These are phyloP conservation scores for Leptinotarsa texana DNA, from an alignment of 1,140 invertebrate genomes.

Conservation along the genomic window DNA sequence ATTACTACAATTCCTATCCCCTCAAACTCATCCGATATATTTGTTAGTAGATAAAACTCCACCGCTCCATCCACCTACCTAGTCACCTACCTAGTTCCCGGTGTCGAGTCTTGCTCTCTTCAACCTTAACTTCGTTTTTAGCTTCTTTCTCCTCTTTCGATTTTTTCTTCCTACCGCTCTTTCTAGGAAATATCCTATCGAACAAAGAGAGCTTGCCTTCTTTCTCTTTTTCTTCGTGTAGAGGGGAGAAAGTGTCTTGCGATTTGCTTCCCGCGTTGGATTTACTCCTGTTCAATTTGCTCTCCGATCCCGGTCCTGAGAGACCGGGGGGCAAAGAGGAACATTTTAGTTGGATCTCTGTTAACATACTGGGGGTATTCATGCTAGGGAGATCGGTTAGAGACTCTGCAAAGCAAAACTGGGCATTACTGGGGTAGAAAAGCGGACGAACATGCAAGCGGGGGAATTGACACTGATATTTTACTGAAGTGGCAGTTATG, in stretches of 20 bases:
- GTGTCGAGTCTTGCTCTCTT: not conserved
- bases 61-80: no score
- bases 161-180: constrained; percentile 66
- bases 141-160: constrained; percentile 41
- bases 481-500: no score
- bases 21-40: no score
- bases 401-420: constrained; percentile 48
- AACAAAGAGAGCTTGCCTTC: constrained; percentile 67
- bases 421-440: constrained; percentile 5
- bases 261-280: constrained; percentile 54
- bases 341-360: constrained; percentile 65
- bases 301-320: constrained; percentile 57
- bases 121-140: not conserved
- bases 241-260: constrained; percentile 48
- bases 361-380: constrained; percentile 46
- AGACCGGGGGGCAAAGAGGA: constrained; percentile 69
- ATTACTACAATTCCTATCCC: no score
- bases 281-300: constrained; percentile 58
- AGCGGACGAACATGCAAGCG: not conserved
- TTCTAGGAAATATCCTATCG: constrained; percentile 65
- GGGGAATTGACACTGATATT: no score
- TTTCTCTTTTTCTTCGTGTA: constrained; percentile 54
- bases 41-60: no score
- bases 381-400: constrained; percentile 51
- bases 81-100: not conserved